Conservation (phyloP, 2,888 invertebrate species). For the Neuroscelio doddi region DNA sequence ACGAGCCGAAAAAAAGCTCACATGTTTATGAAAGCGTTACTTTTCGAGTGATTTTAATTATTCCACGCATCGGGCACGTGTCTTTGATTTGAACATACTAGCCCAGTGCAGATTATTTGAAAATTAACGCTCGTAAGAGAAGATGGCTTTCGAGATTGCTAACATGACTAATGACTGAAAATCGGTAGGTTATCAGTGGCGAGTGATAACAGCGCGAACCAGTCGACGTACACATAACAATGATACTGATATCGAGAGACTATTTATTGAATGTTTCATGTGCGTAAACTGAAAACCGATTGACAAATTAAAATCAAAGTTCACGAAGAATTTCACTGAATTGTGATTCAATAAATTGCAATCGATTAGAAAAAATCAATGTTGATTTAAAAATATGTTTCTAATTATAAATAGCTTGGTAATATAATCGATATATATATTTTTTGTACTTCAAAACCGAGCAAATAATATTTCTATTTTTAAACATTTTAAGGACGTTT, state of each 20-base stretch:
- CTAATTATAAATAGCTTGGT: too few relatives aligned
- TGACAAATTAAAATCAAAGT: background rate
- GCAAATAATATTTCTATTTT: too few relatives aligned
- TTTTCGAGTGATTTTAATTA: slow-evolving; percentile 35
- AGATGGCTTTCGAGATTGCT: slow-evolving; percentile 56
- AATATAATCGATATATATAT: too few relatives aligned
- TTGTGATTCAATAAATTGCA: too few relatives aligned
- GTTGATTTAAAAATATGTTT: too few relatives aligned
- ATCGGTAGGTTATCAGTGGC: slow-evolving; percentile 62
- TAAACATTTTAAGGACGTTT: too few relatives aligned
- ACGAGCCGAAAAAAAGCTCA: too few relatives aligned
- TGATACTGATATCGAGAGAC: slow-evolving; percentile 23
- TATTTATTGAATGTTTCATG: slow-evolving; percentile 29
- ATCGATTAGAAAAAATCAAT: too few relatives aligned
- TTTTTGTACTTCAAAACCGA: too few relatives aligned
- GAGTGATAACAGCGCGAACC: slow-evolving; percentile 21
- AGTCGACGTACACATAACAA: slow-evolving; percentile 18
- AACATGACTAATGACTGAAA: slow-evolving; percentile 71
- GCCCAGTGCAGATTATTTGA: background rate
- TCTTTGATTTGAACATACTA: slow-evolving; percentile 14
- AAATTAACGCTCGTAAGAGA: slow-evolving; percentile 28
- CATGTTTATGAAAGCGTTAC: too few relatives aligned
- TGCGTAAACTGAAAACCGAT: slow-evolving; percentile 15
- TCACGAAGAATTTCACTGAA: background rate
- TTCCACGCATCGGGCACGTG: slow-evolving; percentile 46